phyloP scores from a whole-genome alignment of 1,140 invertebrate species.

The Nasonia longicornis region DNA sequence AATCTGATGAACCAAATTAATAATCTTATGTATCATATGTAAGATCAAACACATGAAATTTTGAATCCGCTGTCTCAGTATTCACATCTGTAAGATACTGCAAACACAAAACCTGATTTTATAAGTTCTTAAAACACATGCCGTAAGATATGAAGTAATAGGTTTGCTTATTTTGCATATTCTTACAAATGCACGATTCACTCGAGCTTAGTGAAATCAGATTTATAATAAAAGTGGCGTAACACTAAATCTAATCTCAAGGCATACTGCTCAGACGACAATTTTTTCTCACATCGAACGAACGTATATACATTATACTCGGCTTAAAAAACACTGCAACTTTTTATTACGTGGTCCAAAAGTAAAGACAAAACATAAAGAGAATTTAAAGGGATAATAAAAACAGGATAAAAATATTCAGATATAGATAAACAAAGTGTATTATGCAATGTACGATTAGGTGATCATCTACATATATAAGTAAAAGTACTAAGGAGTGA shows the following conservation, averaged over 20 bases:
- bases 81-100: constrained; percentile 12
- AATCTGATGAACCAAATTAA: constrained; percentile 35
- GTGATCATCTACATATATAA: constrained; percentile 13
- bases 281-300: constrained; percentile 5
- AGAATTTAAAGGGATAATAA: constrained; percentile 25
- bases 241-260: not conserved
- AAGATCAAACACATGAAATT: constrained; percentile 5
- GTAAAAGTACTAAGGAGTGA: constrained; percentile 13
- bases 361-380: constrained; percentile 3
- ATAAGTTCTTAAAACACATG: constrained; percentile 25
- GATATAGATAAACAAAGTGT: constrained; percentile 12
- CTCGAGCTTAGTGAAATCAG: not conserved
- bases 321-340: constrained; percentile 4
- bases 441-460: constrained; percentile 25
- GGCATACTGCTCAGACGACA: not conserved
- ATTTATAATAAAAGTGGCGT: not conserved
- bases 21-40: constrained; percentile 4
- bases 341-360: constrained; percentile 39
- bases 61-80: constrained; percentile 6
- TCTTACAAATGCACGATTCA: constrained; percentile 1
- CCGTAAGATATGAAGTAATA: constrained; percentile 10
- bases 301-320: not conserved
- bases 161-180: constrained; percentile 7
- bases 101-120: not conserved
- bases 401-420: constrained; percentile 5